Conservation (phyloP, 2,888 invertebrate genomes). For the Rambutsinella grinnellia region DNA sequence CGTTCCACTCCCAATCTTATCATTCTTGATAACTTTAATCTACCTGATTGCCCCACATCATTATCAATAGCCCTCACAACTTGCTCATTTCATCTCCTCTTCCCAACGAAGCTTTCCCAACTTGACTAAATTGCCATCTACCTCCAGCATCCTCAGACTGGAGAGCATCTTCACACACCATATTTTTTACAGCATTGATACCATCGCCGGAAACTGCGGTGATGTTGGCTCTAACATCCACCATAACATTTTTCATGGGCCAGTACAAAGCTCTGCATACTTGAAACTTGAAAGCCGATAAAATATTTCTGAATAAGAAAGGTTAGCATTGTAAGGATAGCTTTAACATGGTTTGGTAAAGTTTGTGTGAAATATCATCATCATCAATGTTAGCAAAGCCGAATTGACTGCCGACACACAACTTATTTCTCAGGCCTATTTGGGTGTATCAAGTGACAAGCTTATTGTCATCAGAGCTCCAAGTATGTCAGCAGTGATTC, state of each 20-base stretch:
- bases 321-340: too few relatives aligned
- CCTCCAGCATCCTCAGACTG: not conserved
- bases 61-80: too few relatives aligned
- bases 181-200: not conserved
- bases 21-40: too few relatives aligned
- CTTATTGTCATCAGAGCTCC: not conserved
- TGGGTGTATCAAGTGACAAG: constrained; percentile 47
- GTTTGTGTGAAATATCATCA: too few relatives aligned
- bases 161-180: not conserved
- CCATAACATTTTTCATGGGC: not conserved
- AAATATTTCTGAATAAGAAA: too few relatives aligned
- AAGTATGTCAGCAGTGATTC: not conserved
- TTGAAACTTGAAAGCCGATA: too few relatives aligned
- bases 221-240: not conserved
- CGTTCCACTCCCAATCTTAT: too few relatives aligned
- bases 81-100: too few relatives aligned
- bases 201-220: constrained; percentile 45
- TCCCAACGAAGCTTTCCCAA: not conserved
- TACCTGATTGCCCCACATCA: too few relatives aligned
- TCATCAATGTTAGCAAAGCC: not conserved
- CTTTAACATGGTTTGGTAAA: too few relatives aligned
- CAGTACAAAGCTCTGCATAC: too few relatives aligned
- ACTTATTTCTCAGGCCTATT: constrained; percentile 9
- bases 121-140: constrained; percentile 53
- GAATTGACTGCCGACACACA: constrained; percentile 23